phyloP scores from a whole-genome alignment of 2,888 invertebrate species.

The Mythimna albipuncta region DNA sequence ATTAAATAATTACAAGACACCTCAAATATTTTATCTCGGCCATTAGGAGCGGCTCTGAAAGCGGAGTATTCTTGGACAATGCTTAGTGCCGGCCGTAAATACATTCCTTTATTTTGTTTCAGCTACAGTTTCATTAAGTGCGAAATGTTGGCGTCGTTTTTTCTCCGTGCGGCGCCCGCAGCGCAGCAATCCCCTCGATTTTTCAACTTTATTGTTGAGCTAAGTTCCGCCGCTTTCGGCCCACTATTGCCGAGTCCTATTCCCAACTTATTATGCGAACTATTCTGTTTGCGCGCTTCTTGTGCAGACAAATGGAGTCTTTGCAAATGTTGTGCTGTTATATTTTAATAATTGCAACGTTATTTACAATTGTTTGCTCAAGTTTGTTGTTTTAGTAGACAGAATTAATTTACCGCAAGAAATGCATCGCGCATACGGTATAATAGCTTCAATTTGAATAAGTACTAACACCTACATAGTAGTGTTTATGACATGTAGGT shows the following conservation, averaged over 20 bases:
- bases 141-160: slow-evolving; percentile 87
- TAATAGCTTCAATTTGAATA: slow-evolving; percentile 23
- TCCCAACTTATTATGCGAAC: slow-evolving; percentile 78
- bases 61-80: slow-evolving; percentile 81
- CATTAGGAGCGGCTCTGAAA: slow-evolving; percentile 78
- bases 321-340: slow-evolving; percentile 57
- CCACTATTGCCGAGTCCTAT: slow-evolving; percentile 69
- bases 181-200: slow-evolving; percentile 85
- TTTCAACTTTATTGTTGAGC: slow-evolving; percentile 88
- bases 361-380: slow-evolving; percentile 48
- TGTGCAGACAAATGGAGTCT: slow-evolving; percentile 56
- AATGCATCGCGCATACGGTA: slow-evolving; percentile 15
- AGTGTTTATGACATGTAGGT: background rate
- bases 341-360: slow-evolving; percentile 56
- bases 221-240: slow-evolving; percentile 78
- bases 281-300: slow-evolving; percentile 67
- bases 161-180: slow-evolving; percentile 81
- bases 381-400: slow-evolving; percentile 47
- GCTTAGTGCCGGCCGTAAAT: slow-evolving; percentile 82
- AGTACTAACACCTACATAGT: background rate
- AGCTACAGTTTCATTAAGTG: slow-evolving; percentile 90
- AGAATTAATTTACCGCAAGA: slow-evolving; percentile 49
- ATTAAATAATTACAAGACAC: slow-evolving; percentile 69
- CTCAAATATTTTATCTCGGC: slow-evolving; percentile 78
- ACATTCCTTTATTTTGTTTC: slow-evolving; percentile 87